A percentile compares a stretch with the other conserved stretches of the same genome.
Evolutionary conservation across 2,797 vertebrate genomes (phyloP).

Genomic region (Pteropus rufus): DNA sequence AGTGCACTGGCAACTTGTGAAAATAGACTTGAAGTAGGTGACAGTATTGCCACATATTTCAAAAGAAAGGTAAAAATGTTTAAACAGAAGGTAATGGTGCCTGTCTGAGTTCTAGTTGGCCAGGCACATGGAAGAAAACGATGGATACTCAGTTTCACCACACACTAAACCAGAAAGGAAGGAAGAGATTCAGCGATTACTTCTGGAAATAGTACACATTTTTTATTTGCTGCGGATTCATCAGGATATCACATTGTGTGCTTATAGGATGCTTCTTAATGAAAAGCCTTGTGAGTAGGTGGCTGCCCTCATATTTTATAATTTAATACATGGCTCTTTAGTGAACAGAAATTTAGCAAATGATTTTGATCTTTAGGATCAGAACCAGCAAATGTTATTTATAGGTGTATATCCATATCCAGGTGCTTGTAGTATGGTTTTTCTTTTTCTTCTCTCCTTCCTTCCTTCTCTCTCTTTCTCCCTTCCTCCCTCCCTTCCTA

Average conservation of each 20-base stretch:
- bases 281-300: constrained; percentile 19
- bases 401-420: background rate
- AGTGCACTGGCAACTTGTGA: rapidly evolving
- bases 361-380: background rate
- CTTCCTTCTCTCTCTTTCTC: background rate
- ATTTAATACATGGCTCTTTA: background rate
- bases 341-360: background rate
- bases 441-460: background rate
- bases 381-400: constrained; percentile 26
- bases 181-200: background rate
- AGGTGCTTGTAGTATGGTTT: background rate
- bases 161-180: background rate
- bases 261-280: constrained; percentile 25
- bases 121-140: rapidly evolving
- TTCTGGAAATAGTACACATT: background rate
- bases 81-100: background rate
- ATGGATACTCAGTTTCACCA: background rate
- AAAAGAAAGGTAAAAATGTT: background rate
- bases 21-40: background rate
- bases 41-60: background rate
- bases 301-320: background rate
- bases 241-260: background rate
- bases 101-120: background rate
- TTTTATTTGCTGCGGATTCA: background rate
- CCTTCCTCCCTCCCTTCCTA: background rate